Conservation (phyloP, 2,797 vertebrate genomes). For the Danio albolineatus region DNA sequence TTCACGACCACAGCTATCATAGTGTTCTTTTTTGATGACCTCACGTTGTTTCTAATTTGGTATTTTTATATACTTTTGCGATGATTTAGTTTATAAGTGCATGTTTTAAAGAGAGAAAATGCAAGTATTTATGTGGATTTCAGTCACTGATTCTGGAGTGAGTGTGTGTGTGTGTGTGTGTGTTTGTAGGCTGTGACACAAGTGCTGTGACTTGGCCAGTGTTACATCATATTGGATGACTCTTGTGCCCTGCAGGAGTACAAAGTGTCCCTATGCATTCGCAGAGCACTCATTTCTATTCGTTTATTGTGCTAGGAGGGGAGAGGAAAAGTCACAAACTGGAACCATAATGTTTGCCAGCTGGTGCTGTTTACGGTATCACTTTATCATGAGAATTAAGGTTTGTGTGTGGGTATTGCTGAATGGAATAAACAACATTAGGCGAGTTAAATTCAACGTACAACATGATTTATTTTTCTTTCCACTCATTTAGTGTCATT, state of each 20-base stretch:
- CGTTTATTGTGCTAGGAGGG: constrained; percentile 30
- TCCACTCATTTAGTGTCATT: constrained; percentile 48
- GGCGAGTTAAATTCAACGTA: constrained; percentile 45
- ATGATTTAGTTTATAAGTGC: constrained; percentile 14
- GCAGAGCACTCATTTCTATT: constrained; percentile 47
- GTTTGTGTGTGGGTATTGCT: not conserved
- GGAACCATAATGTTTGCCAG: not conserved
- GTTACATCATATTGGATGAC: constrained; percentile 59
- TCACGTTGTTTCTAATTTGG: not conserved
- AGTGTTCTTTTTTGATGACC: constrained; percentile 2
- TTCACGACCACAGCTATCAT: not conserved
- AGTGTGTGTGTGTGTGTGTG: constrained; percentile 11
- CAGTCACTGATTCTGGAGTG: not conserved
- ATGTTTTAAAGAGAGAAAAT: not conserved
- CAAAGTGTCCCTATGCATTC: constrained; percentile 45
- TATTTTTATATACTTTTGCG: not conserved
- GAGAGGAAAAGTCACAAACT: not conserved
- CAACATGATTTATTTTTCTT: constrained; percentile 55
- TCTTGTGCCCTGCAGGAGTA: constrained; percentile 46
- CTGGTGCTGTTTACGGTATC: constrained; percentile 1
- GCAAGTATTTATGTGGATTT: constrained; percentile 6
- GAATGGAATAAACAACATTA: not conserved
- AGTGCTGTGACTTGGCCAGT: constrained; percentile 56
- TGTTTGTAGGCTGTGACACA: not conserved
- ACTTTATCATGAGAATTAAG: not conserved